Evolutionary conservation across 2,113 vertebrate genomes (phyloP), one percentile per base, ranked within the genome.

Genomic region (Halcyon senegalensis): DNA sequence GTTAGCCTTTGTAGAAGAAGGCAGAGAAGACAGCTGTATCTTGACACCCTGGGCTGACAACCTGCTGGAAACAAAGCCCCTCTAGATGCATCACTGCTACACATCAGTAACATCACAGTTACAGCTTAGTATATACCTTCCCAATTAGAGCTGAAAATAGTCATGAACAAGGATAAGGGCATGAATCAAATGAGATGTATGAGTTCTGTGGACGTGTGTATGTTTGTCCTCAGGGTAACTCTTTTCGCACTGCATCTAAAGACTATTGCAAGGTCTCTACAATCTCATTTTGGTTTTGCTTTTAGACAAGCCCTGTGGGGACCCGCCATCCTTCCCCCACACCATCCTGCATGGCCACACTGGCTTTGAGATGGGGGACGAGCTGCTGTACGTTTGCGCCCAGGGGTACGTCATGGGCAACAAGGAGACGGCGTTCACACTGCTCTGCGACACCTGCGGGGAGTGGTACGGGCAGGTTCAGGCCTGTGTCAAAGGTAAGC

Each of bases 401-500:
- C 98, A 98, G 0, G 99, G 99, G 11, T 98, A 99, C 3, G 10
- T 93, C 77, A 98, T 98, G 72, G 98, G 98, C 69, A 98, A 84
- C 41, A 98, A 97, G 10, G 98, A 99, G 37, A 96, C 89, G 0
- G 98, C 98, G 4, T 99, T 99, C 97, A 99, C 98, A 4, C 96
- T 99, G 96, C 96, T 99, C 39, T 99, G 99, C 6, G 98, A 99
- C 97, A 99, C 99, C 97, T 99, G 99, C 3, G 99, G 99, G 14
- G 99, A 99, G 96, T 99, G 99, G 99, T 99, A 99, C 0, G 99
- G 99, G 39, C 97, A 98, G 48, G 99, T 99, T 33, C 99, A 99
- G 95, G 98, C 99, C 83, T 99, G 99, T 14, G 97, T 99, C 75
- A 99, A 98, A 99, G 99, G 99, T 99, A 96, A 98, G 98, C 14